phyloP scores from a whole-genome alignment of 2,888 invertebrate genomes.

The Xestia rhomboidea region DNA sequence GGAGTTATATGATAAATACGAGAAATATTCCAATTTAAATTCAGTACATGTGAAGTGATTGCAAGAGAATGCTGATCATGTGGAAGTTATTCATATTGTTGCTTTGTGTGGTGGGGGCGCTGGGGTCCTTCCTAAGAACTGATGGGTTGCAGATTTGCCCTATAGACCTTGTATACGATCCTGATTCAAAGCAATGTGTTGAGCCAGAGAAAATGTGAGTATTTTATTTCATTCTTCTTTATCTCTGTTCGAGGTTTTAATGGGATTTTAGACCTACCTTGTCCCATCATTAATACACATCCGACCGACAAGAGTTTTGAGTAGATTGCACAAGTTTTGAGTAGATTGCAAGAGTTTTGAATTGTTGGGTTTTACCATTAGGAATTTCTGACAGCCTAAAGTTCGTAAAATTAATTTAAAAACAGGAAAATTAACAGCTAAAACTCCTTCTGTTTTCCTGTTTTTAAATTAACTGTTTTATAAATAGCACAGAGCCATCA shows the following conservation, averaged over 20 bases:
- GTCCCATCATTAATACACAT: background rate
- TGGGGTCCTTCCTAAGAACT: background rate
- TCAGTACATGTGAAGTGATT: background rate
- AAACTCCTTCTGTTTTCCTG: no score
- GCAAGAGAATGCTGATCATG: background rate
- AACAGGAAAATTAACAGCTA: background rate
- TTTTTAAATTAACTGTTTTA: background rate
- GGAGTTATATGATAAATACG: background rate
- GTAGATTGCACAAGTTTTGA: background rate
- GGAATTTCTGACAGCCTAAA: background rate
- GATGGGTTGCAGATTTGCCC: background rate
- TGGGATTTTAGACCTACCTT: no score
- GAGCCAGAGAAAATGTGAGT: background rate
- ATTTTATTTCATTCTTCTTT: background rate
- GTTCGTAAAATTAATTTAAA: background rate
- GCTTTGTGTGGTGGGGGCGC: background rate
- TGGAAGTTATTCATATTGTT: conserved; percentile 1
- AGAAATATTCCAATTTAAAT: background rate
- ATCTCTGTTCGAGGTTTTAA: background rate
- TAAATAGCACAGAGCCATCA: background rate
- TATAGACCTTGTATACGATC: background rate
- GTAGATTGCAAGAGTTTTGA: background rate
- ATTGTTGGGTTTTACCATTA: background rate
- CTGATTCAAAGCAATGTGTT: background rate
- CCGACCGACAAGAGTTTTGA: background rate